Conservation (phyloP, 2,888 invertebrate genomes). For the Boloria selene region DNA sequence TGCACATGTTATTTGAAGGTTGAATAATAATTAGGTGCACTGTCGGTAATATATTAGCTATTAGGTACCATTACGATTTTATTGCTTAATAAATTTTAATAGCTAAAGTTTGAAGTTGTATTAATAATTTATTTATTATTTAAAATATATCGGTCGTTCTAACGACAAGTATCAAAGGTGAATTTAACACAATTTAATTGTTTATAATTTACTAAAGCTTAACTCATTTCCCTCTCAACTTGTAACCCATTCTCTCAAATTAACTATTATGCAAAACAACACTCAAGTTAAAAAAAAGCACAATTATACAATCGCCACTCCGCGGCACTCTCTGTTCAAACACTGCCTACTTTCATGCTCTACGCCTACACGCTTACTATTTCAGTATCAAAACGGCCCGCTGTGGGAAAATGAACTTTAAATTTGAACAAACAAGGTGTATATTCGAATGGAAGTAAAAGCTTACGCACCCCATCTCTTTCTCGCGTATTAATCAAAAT, state of each 20-base stretch:
- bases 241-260: slow-evolving; percentile 38
- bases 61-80: slow-evolving; percentile 6
- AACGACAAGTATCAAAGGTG: neutral
- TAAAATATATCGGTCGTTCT: neutral
- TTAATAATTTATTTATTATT: too few relatives aligned
- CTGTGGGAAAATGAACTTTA: slow-evolving; percentile 61
- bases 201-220: slow-evolving; percentile 34
- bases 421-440: slow-evolving; percentile 50
- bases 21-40: slow-evolving; percentile 15
- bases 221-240: slow-evolving; percentile 31
- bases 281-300: slow-evolving; percentile 44
- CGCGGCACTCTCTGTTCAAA: slow-evolving; percentile 65
- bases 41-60: slow-evolving; percentile 4
- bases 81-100: neutral
- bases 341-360: slow-evolving; percentile 80
- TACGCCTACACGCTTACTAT: slow-evolving; percentile 80
- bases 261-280: slow-evolving; percentile 45
- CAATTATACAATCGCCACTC: slow-evolving; percentile 67
- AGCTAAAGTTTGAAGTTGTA: too few relatives aligned
- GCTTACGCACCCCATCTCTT: slow-evolving; percentile 74
- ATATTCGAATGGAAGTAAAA: slow-evolving; percentile 45
- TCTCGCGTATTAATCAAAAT: slow-evolving; percentile 82
- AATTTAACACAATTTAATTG: slow-evolving; percentile 28
- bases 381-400: slow-evolving; percentile 64
- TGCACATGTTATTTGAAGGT: slow-evolving; percentile 19